phyloP scores from a whole-genome alignment of 1,140 invertebrate genomes.

The Linepithema humile region DNA sequence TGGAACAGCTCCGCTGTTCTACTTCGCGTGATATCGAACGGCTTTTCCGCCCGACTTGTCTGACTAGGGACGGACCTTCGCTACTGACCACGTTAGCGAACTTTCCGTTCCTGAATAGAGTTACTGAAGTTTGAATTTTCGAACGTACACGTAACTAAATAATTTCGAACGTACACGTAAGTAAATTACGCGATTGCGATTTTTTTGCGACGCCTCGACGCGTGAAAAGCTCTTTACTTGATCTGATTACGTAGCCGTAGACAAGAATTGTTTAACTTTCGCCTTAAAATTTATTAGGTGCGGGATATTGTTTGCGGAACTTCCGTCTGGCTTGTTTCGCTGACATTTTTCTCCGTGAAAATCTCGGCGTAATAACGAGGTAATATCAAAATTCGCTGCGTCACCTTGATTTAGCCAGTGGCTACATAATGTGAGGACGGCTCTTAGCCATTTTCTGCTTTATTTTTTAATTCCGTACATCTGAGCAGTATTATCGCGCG shows the following conservation, averaged over 20 bases:
- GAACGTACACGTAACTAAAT: neutral
- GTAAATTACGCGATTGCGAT: constrained; percentile 3
- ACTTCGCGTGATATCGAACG: constrained; percentile 1
- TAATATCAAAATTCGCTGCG: constrained; percentile 65
- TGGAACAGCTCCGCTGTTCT: neutral
- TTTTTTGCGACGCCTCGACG: neutral
- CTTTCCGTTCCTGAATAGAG: constrained; percentile 2
- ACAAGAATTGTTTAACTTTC: neutral
- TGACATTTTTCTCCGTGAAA: constrained; percentile 18
- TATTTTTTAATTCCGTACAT: constrained; percentile 43
- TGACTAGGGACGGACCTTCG: constrained; percentile 41
- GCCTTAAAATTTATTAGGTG: constrained; percentile 14
- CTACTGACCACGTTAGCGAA: constrained; percentile 35
- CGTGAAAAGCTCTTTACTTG: no score
- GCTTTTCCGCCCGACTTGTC: constrained; percentile 8
- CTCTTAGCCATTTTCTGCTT: neutral
- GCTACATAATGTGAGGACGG: constrained; percentile 16
- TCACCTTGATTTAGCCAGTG: constrained; percentile 17
- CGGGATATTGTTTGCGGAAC: constrained; percentile 22
- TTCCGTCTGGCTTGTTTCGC: neutral
- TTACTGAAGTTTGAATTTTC: constrained; percentile 17
- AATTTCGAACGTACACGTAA: no score
- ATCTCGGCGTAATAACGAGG: constrained; percentile 42
- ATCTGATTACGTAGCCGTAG: neutral
- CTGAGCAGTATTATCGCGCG: constrained; percentile 55